phyloP scores from a whole-genome alignment of 2,888 invertebrate genomes.

The Orthonychiurus folsomi region DNA sequence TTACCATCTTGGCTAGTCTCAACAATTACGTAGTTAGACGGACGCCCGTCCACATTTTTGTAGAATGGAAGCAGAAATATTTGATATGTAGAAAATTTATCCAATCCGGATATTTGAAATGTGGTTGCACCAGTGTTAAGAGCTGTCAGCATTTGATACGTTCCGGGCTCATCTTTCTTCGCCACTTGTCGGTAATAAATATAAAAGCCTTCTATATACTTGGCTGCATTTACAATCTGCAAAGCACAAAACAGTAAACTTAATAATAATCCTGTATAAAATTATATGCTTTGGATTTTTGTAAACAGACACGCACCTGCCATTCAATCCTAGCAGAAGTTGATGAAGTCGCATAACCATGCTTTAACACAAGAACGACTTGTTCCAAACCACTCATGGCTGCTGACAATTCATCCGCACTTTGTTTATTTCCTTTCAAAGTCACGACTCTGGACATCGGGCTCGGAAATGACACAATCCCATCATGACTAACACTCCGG shows the following conservation, averaged over 20 bases:
- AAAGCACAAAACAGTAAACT: neutral
- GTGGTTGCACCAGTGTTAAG: constrained; percentile 68
- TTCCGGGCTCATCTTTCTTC: constrained; percentile 43
- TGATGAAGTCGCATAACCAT: constrained; percentile 72
- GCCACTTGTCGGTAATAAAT: constrained; percentile 67
- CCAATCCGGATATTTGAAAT: constrained; percentile 67
- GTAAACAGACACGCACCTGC: constrained; percentile 63
- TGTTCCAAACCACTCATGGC: constrained; percentile 41
- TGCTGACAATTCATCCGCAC: constrained; percentile 25
- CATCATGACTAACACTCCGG: constrained; percentile 69
- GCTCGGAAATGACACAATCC: constrained; percentile 66
- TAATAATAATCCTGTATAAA: too few relatives aligned
- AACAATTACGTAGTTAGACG: constrained; percentile 72
- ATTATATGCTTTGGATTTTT: too few relatives aligned
- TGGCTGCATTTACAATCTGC: constrained; percentile 58
- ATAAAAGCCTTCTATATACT: constrained; percentile 72
- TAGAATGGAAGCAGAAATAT: constrained; percentile 88
- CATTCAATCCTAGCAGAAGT: constrained; percentile 79
- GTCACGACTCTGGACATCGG: constrained; percentile 61
- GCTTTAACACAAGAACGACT: constrained; percentile 64
- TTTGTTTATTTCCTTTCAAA: constrained; percentile 24
- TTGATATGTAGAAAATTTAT: constrained; percentile 79
- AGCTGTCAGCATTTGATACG: constrained; percentile 69
- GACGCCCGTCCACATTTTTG: constrained; percentile 76
- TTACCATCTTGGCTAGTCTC: constrained; percentile 80